Percentiles rank a stretch among this genome's conserved stretches.
phyloP scores from a whole-genome alignment of 2,888 invertebrate genomes.

The Rhaphigaster nebulosa region DNA sequence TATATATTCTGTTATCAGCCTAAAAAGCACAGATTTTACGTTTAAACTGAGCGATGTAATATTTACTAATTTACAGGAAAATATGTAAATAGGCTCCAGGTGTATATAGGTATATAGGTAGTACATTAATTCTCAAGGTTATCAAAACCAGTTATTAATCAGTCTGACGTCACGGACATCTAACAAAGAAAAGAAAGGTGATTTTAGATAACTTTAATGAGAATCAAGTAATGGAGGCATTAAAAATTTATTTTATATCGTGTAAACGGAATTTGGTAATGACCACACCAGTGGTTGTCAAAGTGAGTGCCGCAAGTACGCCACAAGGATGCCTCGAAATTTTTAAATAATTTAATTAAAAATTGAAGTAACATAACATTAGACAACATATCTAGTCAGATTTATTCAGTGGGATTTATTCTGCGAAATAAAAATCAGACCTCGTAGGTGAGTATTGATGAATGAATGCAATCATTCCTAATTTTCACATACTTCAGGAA shows the following conservation, averaged over 20 bases:
- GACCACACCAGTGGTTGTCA: no score
- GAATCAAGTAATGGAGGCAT: background rate
- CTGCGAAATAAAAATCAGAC: no score
- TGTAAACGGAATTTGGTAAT: background rate
- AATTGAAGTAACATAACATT: no score
- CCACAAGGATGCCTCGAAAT: no score
- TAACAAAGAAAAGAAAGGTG: background rate
- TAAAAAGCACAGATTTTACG: background rate
- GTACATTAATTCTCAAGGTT: background rate
- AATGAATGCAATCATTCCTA: no score
- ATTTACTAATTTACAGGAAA: background rate
- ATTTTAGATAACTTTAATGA: background rate
- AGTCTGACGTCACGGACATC: background rate
- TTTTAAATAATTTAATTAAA: no score
- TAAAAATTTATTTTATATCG: background rate
- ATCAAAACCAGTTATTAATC: background rate
- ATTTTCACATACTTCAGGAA: no score
- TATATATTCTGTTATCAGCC: no score
- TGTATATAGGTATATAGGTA: background rate
- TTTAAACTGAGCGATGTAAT: background rate
- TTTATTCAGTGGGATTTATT: no score
- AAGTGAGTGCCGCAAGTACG: no score
- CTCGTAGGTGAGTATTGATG: no score
- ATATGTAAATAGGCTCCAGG: background rate
- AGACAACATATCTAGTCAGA: no score